These are phyloP conservation scores for Odontamblyopus lacepedii DNA, from an alignment of 2,797 vertebrate species.

Conservation along the genomic window DNA sequence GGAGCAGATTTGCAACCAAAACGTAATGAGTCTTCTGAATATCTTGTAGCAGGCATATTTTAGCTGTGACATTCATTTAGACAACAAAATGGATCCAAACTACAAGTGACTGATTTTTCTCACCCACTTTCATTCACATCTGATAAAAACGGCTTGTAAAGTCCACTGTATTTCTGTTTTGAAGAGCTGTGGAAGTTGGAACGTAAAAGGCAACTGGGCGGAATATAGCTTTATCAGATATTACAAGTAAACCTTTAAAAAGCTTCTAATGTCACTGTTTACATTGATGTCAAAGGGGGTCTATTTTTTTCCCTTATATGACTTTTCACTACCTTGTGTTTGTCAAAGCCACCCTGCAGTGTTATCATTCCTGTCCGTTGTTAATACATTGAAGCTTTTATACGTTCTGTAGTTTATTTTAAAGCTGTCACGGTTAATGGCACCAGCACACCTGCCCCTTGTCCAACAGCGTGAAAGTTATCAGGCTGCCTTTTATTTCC, in stretches of 20 bases:
- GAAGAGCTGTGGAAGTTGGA: constrained; percentile 16
- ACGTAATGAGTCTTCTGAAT: constrained; percentile 71
- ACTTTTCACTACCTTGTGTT: constrained; percentile 41
- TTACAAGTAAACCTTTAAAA: constrained; percentile 28
- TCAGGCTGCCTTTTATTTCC: constrained; percentile 53
- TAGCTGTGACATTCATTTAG: constrained; percentile 71
- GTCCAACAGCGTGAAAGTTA: constrained; percentile 47
- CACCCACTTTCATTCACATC: constrained; percentile 43
- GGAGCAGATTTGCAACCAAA: constrained; percentile 66
- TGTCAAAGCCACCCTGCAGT: constrained; percentile 60
- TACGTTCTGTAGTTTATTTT: constrained; percentile 66
- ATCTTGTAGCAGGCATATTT: constrained; percentile 70
- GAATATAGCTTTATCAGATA: constrained; percentile 46
- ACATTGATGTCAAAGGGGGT: constrained; percentile 36
- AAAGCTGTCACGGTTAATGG: constrained; percentile 58
- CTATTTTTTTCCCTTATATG: constrained; percentile 40
- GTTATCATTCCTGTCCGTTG: constrained; percentile 58
- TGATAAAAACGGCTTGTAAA: constrained; percentile 52
- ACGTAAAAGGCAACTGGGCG: constrained; percentile 18
- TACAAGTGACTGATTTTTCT: constrained; percentile 37
- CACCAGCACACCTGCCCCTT: constrained; percentile 46
- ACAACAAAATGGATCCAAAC: constrained; percentile 65
- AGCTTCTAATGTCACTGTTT: constrained; percentile 41
- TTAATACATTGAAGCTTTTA: constrained; percentile 58
- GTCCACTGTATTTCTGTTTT: constrained; percentile 41